phyloP scores from a whole-genome alignment of 2,888 invertebrate species.

The Parascotia fuliginaria region DNA sequence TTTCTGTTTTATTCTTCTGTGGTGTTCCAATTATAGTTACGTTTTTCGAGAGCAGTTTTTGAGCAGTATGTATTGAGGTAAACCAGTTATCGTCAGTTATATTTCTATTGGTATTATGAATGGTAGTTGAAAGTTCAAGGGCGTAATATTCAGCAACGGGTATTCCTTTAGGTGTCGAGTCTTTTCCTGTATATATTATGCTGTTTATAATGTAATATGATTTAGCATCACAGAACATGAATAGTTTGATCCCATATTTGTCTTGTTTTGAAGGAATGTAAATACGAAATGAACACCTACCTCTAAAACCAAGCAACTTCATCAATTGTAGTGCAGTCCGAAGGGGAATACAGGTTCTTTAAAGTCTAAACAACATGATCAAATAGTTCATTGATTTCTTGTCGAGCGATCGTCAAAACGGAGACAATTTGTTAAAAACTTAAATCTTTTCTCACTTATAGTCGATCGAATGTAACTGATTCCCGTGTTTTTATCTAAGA shows the following conservation, averaged over 20 bases:
- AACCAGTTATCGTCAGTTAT: too few species aligned
- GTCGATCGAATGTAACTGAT: neutral
- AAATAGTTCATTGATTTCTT: neutral
- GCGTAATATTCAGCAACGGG: too few species aligned
- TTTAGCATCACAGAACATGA: slow-evolving; percentile 26
- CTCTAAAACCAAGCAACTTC: slow-evolving; percentile 37
- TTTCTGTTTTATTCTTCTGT: too few species aligned
- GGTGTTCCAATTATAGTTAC: too few species aligned
- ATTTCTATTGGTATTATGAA: too few species aligned
- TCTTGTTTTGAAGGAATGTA: slow-evolving; percentile 19
- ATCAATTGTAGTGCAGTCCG: slow-evolving; percentile 26
- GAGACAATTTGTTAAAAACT: slow-evolving; percentile 3
- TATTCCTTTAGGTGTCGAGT: too few species aligned
- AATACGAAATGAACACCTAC: slow-evolving; percentile 31
- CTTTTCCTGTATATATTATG: too few species aligned
- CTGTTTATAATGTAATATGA: too few species aligned
- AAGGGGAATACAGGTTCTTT: neutral
- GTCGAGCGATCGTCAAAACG: slow-evolving; percentile 3
- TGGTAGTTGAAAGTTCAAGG: too few species aligned
- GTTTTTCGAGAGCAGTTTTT: too few species aligned
- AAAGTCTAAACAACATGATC: neutral
- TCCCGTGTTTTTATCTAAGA: neutral
- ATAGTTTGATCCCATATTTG: slow-evolving; percentile 37
- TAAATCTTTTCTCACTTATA: slow-evolving; percentile 4
- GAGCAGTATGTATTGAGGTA: too few species aligned